phyloP scores from a whole-genome alignment of 2,797 vertebrate species.

The Liasis olivaceus region DNA sequence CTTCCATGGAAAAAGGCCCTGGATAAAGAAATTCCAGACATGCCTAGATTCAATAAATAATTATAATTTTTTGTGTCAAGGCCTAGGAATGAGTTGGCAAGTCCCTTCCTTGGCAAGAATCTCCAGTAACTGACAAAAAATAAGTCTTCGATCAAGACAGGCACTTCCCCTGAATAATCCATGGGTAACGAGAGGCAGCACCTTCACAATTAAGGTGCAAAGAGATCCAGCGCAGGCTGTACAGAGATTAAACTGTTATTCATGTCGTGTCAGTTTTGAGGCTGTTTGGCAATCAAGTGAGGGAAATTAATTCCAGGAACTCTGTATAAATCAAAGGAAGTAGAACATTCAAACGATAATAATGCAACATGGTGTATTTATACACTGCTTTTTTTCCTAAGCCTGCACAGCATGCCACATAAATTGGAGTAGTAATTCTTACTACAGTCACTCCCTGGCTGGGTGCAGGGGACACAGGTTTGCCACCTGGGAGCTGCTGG shows the following conservation, averaged over 20 bases:
- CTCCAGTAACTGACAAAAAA: neutral
- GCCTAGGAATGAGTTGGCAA: neutral
- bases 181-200: neutral
- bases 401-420: neutral
- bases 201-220: neutral
- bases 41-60: neutral
- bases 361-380: neutral
- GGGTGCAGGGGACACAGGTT: neutral
- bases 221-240: neutral
- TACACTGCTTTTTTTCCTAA: neutral
- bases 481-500: neutral
- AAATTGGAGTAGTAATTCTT: neutral
- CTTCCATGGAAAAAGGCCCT: neutral
- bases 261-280: constrained; percentile 45
- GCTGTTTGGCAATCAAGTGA: constrained; percentile 48
- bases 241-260: constrained; percentile 47
- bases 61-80: neutral
- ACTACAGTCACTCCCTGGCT: neutral
- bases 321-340: constrained; percentile 49
- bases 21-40: neutral
- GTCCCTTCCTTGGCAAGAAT: neutral
- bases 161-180: neutral
- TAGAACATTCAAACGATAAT: constrained; percentile 25
- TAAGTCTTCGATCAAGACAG: neutral
- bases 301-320: constrained; percentile 49